phyloP scores from a whole-genome alignment of 2,888 invertebrate genomes.

The Eilema griseolum region DNA sequence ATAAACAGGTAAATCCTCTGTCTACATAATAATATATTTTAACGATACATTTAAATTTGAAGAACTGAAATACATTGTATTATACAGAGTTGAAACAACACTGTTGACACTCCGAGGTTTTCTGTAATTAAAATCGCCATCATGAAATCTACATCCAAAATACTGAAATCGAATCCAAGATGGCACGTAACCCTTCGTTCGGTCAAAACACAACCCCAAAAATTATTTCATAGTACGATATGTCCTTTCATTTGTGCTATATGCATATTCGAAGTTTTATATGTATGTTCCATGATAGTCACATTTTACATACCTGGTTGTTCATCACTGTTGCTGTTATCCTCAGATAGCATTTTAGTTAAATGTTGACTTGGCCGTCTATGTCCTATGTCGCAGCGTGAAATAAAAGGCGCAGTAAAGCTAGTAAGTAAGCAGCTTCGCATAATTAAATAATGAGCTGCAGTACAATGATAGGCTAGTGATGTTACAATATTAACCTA shows the following conservation, averaged over 20 bases:
- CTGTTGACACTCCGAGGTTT: background rate
- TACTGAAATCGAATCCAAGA: background rate
- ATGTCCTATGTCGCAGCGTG: conserved; percentile 70
- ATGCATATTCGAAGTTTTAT: background rate
- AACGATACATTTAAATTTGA: background rate
- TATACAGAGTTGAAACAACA: background rate
- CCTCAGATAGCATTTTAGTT: conserved; percentile 89
- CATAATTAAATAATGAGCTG: conserved; percentile 23
- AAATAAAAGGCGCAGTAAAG: conserved; percentile 64
- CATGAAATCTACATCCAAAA: background rate
- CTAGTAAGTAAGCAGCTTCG: conserved; percentile 53
- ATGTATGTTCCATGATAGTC: background rate
- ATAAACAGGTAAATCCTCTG: background rate
- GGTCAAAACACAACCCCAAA: background rate
- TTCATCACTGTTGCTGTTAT: conserved; percentile 89
- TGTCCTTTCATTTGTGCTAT: background rate
- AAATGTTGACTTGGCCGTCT: conserved; percentile 84
- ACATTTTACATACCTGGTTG: conserved; percentile 64
- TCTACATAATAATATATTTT: no score
- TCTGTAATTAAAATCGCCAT: background rate
- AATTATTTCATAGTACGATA: background rate
- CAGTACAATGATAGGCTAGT: conserved; percentile 22
- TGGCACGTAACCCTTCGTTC: no score
- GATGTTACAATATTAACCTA: conserved; percentile 13
- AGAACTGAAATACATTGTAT: background rate